Evolutionary conservation across 1,140 invertebrate genomes (phyloP).

Genomic region (Neocloeon triangulifer): DNA sequence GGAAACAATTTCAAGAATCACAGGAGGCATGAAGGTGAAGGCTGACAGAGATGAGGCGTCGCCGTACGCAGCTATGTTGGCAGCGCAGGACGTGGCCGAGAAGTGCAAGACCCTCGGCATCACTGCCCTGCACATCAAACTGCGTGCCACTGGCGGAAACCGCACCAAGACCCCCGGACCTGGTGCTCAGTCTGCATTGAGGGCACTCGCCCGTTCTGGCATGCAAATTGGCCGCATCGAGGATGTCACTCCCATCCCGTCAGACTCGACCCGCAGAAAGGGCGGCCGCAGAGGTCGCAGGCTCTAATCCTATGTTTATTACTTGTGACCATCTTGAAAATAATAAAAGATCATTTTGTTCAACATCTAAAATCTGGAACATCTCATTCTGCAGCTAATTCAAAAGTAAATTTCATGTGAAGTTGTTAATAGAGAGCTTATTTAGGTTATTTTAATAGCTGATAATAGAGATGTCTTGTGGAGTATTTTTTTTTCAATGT

Average conservation of each 20-base stretch:
- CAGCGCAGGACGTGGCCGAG: constrained; percentile 98
- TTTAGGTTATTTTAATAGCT: too few relatives aligned
- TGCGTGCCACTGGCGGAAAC: constrained; percentile 95
- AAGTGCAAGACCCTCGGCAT: constrained; percentile 94
- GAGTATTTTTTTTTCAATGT: too few relatives aligned
- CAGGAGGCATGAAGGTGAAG: constrained; percentile 99
- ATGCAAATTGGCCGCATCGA: constrained; percentile 99
- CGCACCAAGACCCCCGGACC: constrained; percentile 96
- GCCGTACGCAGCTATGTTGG: constrained; percentile 99
- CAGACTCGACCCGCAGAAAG: constrained; percentile 96
- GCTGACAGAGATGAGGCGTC: constrained; percentile 99
- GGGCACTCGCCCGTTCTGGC: constrained; percentile 90
- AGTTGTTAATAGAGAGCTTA: too few relatives aligned
- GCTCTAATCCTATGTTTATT: constrained; percentile 66
- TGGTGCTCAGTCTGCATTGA: constrained; percentile 91
- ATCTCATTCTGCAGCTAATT: too few relatives aligned
- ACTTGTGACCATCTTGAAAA: too few relatives aligned
- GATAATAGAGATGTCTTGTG: too few relatives aligned
- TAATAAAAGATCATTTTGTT: too few relatives aligned
- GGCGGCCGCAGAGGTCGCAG: constrained; percentile 96
- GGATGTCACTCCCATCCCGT: constrained; percentile 98
- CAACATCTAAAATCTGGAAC: too few relatives aligned
- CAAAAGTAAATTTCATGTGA: too few relatives aligned
- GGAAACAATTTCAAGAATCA: constrained; percentile 96
- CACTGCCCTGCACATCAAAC: constrained; percentile 93